A percentile compares a stretch with the other conserved stretches of the same genome.
Evolutionary conservation across 2,113 vertebrate genomes (phyloP).

Genomic region (Syrrhaptes paradoxus): DNA sequence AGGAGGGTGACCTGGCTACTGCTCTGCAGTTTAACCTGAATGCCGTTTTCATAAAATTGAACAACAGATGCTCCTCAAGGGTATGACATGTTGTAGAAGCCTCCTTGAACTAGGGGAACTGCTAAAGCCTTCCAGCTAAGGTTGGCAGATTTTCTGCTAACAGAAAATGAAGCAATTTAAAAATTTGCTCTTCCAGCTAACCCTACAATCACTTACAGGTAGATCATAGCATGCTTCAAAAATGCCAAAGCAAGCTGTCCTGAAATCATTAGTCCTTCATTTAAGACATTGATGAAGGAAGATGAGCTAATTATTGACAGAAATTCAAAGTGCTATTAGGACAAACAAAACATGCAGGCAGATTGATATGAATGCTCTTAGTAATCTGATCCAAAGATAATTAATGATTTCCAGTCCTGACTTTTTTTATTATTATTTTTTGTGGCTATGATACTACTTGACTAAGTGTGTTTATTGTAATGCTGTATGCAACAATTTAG

Average conservation of each 20-base stretch:
- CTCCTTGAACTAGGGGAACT: background rate
- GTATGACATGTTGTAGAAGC: background rate
- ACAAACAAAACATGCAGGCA: background rate
- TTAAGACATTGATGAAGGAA: background rate
- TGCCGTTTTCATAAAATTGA: background rate
- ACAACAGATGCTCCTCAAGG: slow-evolving; percentile 3
- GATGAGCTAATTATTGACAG: background rate
- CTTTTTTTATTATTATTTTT: background rate
- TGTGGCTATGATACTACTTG: background rate
- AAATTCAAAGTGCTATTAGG: background rate
- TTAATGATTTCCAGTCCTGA: background rate
- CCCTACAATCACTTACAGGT: background rate
- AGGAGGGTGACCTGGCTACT: background rate
- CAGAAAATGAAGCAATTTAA: slow-evolving; percentile 30
- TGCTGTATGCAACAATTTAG: background rate
- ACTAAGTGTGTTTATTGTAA: background rate
- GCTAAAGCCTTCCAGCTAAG: slow-evolving; percentile 12
- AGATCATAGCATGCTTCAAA: background rate
- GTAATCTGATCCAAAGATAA: background rate
- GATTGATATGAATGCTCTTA: background rate
- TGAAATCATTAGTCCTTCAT: background rate
- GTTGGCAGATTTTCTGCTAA: slow-evolving; percentile 22
- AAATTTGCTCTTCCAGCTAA: slow-evolving; percentile 17
- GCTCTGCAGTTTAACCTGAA: background rate
- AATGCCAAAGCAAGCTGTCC: background rate